Conservation (phyloP, 1,140 invertebrate genomes). For the Aphelinus atriplicis region DNA sequence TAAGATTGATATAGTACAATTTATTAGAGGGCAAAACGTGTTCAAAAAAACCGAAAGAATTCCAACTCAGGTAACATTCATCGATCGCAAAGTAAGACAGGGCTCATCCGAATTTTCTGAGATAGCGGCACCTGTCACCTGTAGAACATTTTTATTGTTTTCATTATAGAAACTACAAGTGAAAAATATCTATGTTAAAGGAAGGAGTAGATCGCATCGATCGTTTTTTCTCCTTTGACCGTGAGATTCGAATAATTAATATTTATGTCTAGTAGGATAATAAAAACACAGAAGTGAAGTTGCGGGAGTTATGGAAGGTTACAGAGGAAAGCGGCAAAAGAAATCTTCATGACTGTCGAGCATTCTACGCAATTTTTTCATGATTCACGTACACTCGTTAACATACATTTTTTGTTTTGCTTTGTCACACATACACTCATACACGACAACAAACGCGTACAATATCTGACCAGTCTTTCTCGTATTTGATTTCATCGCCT, state of each 20-base stretch:
- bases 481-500: conserved; percentile 33
- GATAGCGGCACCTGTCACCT: neutral
- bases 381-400: conserved; percentile 1
- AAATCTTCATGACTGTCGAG: conserved; percentile 23
- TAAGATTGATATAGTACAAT: conserved; percentile 32
- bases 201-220: conserved; percentile 13
- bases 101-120: neutral
- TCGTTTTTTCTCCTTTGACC: conserved; percentile 5
- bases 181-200: neutral
- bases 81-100: neutral
- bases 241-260: conserved; percentile 15
- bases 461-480: conserved; percentile 33
- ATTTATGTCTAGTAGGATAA: conserved; percentile 5
- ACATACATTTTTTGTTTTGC: conserved; percentile 24
- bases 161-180: neutral
- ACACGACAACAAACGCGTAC: conserved; percentile 29
- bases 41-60: conserved; percentile 17
- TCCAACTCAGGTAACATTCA: conserved; percentile 22
- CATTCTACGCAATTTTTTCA: conserved; percentile 27
- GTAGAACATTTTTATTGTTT: too few relatives aligned
- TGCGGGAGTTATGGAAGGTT: neutral
- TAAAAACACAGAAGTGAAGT: conserved; percentile 15
- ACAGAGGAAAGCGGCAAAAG: conserved; percentile 1
- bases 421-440: conserved; percentile 31
- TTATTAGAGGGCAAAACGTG: conserved; percentile 8